These are phyloP conservation scores for Pachypeltis micranthus DNA, from an alignment of 1,140 invertebrate genomes.

Conservation along the genomic window DNA sequence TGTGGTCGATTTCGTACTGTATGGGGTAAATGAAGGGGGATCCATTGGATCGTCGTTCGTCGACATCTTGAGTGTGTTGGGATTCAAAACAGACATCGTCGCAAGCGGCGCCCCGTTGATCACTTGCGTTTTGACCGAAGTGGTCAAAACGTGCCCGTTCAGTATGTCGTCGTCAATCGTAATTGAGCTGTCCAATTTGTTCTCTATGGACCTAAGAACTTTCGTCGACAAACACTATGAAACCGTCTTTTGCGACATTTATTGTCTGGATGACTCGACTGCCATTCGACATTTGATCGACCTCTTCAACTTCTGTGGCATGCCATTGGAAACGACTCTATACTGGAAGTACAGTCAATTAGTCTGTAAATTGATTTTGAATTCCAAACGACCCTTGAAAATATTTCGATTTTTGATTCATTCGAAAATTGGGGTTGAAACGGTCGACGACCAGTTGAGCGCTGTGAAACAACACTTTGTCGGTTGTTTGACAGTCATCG, in stretches of 20 bases:
- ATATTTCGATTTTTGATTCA: background rate
- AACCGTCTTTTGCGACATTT: background rate
- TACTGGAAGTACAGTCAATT: background rate
- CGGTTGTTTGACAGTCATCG: constrained; percentile 3
- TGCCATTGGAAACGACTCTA: background rate
- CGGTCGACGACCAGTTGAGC: background rate
- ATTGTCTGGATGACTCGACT: background rate
- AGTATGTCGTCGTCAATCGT: background rate
- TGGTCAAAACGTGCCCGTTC: background rate
- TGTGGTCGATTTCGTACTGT: background rate
- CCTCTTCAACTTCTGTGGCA: background rate
- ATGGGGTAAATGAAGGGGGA: background rate
- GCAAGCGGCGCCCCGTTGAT: background rate
- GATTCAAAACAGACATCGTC: background rate
- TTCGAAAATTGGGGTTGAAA: background rate
- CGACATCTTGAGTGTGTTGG: background rate
- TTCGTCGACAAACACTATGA: background rate
- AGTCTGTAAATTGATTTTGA: constrained; percentile 2
- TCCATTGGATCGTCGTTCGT: background rate
- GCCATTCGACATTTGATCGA: background rate
- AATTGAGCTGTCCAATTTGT: background rate
- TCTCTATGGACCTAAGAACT: background rate
- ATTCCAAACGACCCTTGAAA: background rate
- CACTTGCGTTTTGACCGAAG: background rate
- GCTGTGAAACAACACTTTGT: constrained; percentile 4